A percentile compares a stretch with the other conserved stretches of the same genome.
Evolutionary conservation across 2,888 invertebrate species (phyloP).

Genomic region (Ernsta delagoae): DNA sequence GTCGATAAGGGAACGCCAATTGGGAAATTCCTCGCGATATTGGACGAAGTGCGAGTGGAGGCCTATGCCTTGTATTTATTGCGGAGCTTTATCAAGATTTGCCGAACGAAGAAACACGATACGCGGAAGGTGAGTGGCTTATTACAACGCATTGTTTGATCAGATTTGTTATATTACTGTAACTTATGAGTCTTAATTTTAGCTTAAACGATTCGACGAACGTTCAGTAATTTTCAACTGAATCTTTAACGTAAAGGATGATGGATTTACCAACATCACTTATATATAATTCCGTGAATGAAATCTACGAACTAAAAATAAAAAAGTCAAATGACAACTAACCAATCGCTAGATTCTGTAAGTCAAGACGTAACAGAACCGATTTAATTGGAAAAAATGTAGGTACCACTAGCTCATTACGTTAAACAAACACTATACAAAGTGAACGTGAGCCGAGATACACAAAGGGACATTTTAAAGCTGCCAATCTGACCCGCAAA

Average conservation of each 20-base stretch:
- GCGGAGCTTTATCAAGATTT: conserved; percentile 37
- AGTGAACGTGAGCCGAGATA: conserved; percentile 10
- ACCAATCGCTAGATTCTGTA: background rate
- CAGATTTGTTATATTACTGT: background rate
- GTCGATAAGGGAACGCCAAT: conserved; percentile 65
- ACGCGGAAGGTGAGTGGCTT: conserved; percentile 9
- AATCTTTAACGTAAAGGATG: no score
- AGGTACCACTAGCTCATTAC: conserved; percentile 13
- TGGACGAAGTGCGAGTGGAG: conserved; percentile 54
- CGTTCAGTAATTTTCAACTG: no score
- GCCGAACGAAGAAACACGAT: conserved; percentile 23
- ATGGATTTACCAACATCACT: no score
- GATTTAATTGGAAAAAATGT: conserved; percentile 12
- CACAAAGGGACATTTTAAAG: conserved; percentile 19
- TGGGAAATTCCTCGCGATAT: conserved; percentile 73
- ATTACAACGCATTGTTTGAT: background rate
- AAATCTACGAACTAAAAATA: background rate
- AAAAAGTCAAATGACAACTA: no score
- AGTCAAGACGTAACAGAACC: background rate
- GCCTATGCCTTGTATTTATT: conserved; percentile 33
- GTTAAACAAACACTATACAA: conserved; percentile 21
- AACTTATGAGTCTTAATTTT: no score
- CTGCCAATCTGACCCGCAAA: conserved; percentile 27
- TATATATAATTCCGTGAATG: no score
- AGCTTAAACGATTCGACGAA: no score